These are phyloP conservation scores for Macquaria ambigua DNA, from an alignment of 2,113 vertebrate genomes.

Conservation along the genomic window DNA sequence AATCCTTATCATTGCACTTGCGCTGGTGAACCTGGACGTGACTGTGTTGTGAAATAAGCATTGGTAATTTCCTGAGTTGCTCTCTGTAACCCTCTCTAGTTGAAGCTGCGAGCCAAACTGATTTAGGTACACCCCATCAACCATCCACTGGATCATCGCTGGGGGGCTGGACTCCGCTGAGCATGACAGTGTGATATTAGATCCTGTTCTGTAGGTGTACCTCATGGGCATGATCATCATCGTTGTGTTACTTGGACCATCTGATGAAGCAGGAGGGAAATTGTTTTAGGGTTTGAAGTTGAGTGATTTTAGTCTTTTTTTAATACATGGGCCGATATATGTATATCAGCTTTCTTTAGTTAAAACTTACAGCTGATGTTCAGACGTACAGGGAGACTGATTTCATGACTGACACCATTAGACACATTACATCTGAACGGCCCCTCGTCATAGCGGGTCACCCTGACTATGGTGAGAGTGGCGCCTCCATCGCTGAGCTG, in stretches of 20 bases:
- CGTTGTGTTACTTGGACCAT: conserved; percentile 73
- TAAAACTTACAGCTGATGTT: conserved; percentile 81
- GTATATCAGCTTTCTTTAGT: neutral
- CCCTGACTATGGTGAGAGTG: conserved; percentile 62
- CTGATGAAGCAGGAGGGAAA: conserved; percentile 50
- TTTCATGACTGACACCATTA: conserved; percentile 70
- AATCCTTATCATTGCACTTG: conserved; percentile 53
- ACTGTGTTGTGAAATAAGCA: conserved; percentile 75
- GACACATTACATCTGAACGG: conserved; percentile 71
- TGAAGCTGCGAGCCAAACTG: conserved; percentile 12
- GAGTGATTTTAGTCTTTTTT: neutral
- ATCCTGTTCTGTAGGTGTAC: conserved; percentile 59
- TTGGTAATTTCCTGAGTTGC: conserved; percentile 74
- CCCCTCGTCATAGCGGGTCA: conserved; percentile 74
- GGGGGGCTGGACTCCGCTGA: conserved; percentile 72
- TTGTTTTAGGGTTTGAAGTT: neutral
- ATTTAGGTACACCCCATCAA: conserved; percentile 52
- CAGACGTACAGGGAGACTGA: conserved; percentile 57
- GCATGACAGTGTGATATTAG: conserved; percentile 75
- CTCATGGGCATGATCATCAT: conserved; percentile 51
- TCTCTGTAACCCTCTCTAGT: conserved; percentile 35
- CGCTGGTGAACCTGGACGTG: conserved; percentile 60
- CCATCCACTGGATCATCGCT: conserved; percentile 71
- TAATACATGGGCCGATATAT: neutral
- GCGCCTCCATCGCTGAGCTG: conserved; percentile 48